phyloP scores from a whole-genome alignment of 2,797 vertebrate genomes.

The Sebastes kiyomatsui region DNA sequence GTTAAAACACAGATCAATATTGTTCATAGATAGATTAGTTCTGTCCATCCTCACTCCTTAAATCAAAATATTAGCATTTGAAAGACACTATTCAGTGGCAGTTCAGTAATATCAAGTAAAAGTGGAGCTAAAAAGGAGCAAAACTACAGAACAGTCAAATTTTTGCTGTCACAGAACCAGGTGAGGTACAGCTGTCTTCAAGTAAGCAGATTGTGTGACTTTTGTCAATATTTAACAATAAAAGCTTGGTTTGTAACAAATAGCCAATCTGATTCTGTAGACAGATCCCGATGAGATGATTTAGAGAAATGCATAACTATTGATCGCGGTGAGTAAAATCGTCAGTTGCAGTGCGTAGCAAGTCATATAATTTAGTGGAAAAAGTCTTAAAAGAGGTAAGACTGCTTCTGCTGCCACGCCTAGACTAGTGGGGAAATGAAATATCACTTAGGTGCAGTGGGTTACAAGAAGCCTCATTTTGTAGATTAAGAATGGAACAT shows the following conservation, averaged over 20 bases:
- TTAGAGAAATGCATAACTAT: background rate
- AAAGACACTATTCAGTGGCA: too few species aligned
- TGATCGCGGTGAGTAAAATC: background rate
- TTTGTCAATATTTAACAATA: background rate
- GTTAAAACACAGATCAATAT: too few species aligned
- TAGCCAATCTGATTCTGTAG: background rate
- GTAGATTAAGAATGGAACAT: background rate
- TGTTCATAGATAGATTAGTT: too few species aligned
- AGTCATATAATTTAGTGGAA: background rate
- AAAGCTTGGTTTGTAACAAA: background rate
- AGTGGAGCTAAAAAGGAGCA: background rate
- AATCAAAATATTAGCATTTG: fast-evolving
- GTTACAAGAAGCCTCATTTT: background rate
- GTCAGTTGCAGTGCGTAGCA: background rate
- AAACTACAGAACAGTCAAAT: background rate
- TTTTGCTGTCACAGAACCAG: background rate
- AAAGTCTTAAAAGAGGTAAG: background rate
- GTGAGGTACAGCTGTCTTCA: background rate
- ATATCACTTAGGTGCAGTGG: background rate
- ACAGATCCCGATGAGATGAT: background rate
- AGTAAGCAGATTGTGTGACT: background rate
- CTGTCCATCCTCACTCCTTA: too few species aligned
- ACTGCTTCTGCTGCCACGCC: background rate
- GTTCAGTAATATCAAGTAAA: background rate
- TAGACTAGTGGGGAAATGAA: background rate